These are phyloP conservation scores for Helicolenus hilgendorfi DNA, from an alignment of 2,797 vertebrate genomes.

Conservation along the genomic window DNA sequence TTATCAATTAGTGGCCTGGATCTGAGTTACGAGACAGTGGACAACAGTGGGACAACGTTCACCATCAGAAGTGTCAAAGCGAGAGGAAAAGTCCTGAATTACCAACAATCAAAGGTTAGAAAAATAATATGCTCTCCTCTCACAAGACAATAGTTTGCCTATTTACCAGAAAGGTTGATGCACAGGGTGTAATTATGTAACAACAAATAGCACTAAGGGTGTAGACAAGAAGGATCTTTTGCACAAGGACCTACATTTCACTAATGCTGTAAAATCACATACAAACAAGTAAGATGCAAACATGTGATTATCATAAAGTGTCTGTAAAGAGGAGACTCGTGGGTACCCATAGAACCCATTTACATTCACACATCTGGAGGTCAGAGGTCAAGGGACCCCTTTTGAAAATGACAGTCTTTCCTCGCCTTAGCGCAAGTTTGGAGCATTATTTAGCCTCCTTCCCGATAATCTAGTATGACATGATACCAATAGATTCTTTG, in stretches of 20 bases:
- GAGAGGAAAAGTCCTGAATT: slow-evolving; percentile 88
- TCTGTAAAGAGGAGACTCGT: no score
- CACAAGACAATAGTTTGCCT: background rate
- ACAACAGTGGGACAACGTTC: slow-evolving; percentile 77
- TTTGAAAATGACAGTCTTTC: no score
- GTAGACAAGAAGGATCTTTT: background rate
- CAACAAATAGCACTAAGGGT: background rate
- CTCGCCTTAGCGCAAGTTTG: no score
- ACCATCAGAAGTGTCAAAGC: slow-evolving; percentile 91
- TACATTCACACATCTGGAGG: no score
- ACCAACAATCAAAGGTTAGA: slow-evolving; percentile 90
- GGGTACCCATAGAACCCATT: no score
- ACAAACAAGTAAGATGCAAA: background rate
- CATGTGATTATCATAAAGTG: no score
- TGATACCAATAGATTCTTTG: no score
- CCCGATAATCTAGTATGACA: no score
- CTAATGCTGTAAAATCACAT: background rate
- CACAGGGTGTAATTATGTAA: background rate
- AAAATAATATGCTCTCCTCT: background rate
- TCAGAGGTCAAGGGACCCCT: no score
- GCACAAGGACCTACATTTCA: background rate
- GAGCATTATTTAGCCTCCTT: no score
- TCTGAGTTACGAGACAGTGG: slow-evolving; percentile 84
- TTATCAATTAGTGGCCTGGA: slow-evolving; percentile 89
- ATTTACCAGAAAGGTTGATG: background rate